Percentiles rank a stretch among this genome's conserved stretches.
Conservation (phyloP, 2,113 vertebrate species). For the Brienomyrus longianalis region DNA sequence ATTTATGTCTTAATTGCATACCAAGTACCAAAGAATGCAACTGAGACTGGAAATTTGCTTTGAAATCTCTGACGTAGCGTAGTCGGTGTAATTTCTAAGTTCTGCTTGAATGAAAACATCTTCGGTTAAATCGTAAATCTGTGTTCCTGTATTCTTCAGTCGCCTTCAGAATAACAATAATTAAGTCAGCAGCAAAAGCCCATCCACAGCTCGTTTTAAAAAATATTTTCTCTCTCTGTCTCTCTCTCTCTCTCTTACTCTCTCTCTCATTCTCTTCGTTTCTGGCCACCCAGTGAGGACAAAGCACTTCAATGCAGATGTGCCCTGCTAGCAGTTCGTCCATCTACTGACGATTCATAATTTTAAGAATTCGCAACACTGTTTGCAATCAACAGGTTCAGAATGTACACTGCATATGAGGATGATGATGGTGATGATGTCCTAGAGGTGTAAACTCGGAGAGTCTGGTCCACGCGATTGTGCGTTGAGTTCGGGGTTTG, state of each 20-base stretch:
- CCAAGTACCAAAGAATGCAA: neutral
- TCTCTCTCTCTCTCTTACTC: neutral
- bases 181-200: neutral
- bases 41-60: neutral
- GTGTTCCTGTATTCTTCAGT: neutral
- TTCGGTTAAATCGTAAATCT: neutral
- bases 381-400: neutral
- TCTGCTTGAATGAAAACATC: neutral
- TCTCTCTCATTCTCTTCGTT: neutral
- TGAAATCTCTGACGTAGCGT: neutral
- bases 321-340: neutral
- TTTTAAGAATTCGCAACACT: neutral
- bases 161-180: neutral
- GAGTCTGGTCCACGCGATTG: neutral
- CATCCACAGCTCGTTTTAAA: neutral
- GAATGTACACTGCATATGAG: neutral
- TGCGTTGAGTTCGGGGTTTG: neutral
- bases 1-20: neutral
- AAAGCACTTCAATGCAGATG: neutral
- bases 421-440: neutral
- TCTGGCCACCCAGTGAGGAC: slow-evolving; percentile 2
- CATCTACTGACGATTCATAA: neutral
- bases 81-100: neutral
- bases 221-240: neutral
- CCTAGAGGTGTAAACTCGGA: neutral